Conservation (phyloP, 2,113 vertebrate species). For the Murina feae region DNA sequence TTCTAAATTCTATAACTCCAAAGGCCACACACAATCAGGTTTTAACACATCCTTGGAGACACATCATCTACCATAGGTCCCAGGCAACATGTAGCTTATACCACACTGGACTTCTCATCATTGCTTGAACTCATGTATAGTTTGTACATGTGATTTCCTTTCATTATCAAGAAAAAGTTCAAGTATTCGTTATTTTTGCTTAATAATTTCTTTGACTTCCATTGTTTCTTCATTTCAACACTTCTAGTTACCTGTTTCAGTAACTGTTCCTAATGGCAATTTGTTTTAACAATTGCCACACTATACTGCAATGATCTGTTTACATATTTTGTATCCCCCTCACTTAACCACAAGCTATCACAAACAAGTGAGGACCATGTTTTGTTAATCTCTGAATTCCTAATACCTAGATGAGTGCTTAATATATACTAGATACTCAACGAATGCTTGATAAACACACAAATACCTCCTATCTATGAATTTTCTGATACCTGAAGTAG, state of each 20-base stretch:
- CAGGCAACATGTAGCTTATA: not conserved
- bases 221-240: not conserved
- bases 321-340: not conserved
- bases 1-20: not conserved
- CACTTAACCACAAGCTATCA: not conserved
- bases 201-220: not conserved
- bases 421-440: not conserved
- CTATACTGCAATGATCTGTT: not conserved
- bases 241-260: not conserved
- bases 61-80: not conserved
- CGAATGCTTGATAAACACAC: not conserved
- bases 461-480: not conserved
- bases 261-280: not conserved
- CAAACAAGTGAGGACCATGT: not conserved
- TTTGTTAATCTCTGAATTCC: not conserved
- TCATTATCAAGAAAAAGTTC: not conserved
- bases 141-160: not conserved
- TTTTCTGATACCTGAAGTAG: not conserved
- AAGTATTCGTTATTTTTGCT: not conserved
- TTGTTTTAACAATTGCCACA: not conserved
- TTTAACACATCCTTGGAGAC: not conserved
- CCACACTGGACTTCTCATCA: not conserved
- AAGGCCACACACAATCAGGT: not conserved
- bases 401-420: not conserved
- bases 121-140: not conserved